Evolutionary conservation across 1,140 invertebrate species (phyloP), one percentile per base, ranked within the genome.

Genomic region (Carcinoscorpius rotundicauda): DNA sequence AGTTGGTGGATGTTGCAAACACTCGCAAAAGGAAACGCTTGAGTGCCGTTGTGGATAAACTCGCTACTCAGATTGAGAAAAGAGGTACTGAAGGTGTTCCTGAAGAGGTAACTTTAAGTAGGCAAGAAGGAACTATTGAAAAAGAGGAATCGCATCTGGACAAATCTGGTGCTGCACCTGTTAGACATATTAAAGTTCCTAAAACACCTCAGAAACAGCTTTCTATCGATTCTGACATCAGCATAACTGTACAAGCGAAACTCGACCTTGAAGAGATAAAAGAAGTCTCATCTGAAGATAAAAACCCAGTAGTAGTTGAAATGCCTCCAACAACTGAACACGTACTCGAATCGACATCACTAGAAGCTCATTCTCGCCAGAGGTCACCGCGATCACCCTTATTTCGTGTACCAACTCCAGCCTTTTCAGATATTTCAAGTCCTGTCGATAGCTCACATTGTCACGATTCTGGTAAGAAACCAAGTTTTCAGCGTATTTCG

Each of bases 11-110:
- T 10, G 60, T 51, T n/a, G 63, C 66, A 52, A 64, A 66, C n/a
- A 64, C 62, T n/a, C 80, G 85, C 50, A 88, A 88, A 73, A 79
- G 87, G 48, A 87, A 87, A 73, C 78, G 87, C n/a, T 75, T 89
- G 10, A 86, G 83, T 66, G 86, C 87, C 69, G 87, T 89, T 2
- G 74, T 89, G 58, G 85, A 87, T 70, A 87, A 87, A 71, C 75
- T 89, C 11, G 73, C 76, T 3, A 75, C 72, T n/a, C 84, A 85
- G 64, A 29, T 29, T 29, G 70, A 70, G 49, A 66, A 68, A 49
- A 49, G 9, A 3, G 57, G 66, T 66, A 60, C 66, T 66, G 55
- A 63, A 65, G 49, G 57, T 57, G 8, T 49, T n/a, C 6, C 10
- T 62, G 61, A 62, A 6, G 61, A 62, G 10, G 6, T 51, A 51